phyloP scores from a whole-genome alignment of 2,797 vertebrate species.

The Eptatretus atami region DNA sequence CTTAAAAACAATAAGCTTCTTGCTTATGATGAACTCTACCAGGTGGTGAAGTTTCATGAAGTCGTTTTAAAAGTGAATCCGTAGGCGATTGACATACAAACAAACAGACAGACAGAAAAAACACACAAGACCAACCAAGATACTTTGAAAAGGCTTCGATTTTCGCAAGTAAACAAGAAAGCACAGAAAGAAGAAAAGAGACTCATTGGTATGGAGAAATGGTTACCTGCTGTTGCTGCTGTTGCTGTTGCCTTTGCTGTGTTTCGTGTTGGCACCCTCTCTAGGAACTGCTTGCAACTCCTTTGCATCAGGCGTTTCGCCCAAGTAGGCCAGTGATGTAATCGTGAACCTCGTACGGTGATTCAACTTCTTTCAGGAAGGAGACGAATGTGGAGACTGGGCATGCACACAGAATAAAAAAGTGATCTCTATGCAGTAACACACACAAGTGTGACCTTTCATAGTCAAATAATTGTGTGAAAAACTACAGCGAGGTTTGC shows the following conservation, averaged over 20 bases:
- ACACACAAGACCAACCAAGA: too few relatives aligned
- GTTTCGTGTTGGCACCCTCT: conserved; percentile 95
- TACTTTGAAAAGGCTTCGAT: too few relatives aligned
- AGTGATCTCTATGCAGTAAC: conserved; percentile 6
- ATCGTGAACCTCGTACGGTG: conserved; percentile 87
- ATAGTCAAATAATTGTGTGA: not conserved
- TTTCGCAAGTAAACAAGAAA: too few relatives aligned
- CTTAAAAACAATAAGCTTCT: too few relatives aligned
- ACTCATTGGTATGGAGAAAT: not conserved
- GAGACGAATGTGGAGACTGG: conserved; percentile 90
- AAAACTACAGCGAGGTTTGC: not conserved
- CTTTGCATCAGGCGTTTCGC: conserved; percentile 82
- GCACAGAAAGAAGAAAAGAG: too few relatives aligned
- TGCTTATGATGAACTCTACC: too few relatives aligned
- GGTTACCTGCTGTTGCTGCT: conserved; percentile 10
- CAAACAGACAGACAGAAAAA: too few relatives aligned
- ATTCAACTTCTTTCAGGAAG: conserved; percentile 95
- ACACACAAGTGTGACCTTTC: conserved; percentile 9
- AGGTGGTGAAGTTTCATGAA: too few relatives aligned
- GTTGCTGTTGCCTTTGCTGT: conserved; percentile 42
- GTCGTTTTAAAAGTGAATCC: too few relatives aligned
- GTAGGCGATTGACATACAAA: too few relatives aligned
- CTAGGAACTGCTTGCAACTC: conserved; percentile 99
- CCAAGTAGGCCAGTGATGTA: conserved; percentile 82
- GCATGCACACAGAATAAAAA: conserved; percentile 10